Conservation (phyloP, 1,140 invertebrate species). For the Heliconius himera region DNA sequence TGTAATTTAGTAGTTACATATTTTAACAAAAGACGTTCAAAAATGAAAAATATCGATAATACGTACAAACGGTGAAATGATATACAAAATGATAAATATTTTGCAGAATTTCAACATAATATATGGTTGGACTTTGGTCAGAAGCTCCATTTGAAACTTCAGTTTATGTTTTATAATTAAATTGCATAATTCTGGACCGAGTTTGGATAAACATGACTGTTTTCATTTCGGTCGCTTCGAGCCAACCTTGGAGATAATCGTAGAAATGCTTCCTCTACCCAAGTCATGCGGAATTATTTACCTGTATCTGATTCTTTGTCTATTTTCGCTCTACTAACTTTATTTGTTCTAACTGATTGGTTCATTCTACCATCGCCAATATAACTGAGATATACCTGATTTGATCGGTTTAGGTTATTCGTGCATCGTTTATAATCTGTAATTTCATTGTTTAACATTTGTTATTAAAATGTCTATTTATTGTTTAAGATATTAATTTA, state of each 20-base stretch:
- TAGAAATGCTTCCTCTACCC: constrained; percentile 63
- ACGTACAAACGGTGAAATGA: not conserved
- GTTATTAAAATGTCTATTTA: too few species aligned
- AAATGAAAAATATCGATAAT: not conserved
- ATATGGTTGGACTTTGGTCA: not conserved
- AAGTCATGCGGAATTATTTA: constrained; percentile 73
- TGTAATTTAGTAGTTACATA: not conserved
- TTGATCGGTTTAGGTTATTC: constrained; percentile 63
- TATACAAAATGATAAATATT: not conserved
- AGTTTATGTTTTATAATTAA: constrained; percentile 10
- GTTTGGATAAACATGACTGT: constrained; percentile 56
- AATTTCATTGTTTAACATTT: constrained; percentile 24
- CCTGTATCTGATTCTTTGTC: constrained; percentile 77
- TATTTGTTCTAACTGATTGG: constrained; percentile 73
- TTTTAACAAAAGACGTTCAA: not conserved
- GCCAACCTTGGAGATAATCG: constrained; percentile 62
- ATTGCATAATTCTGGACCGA: constrained; percentile 17
- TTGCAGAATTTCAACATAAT: not conserved
- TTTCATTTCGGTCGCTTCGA: constrained; percentile 53
- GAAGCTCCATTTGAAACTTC: not conserved
- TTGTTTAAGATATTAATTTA: too few species aligned
- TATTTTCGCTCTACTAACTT: constrained; percentile 75
- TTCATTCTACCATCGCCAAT: constrained; percentile 72
- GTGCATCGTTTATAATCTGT: constrained; percentile 52
- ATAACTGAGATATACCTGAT: constrained; percentile 70